Percentiles rank a stretch among this genome's conserved stretches.
phyloP scores from a whole-genome alignment of 2,888 invertebrate genomes.

The Caenorhabditis sp. region DNA sequence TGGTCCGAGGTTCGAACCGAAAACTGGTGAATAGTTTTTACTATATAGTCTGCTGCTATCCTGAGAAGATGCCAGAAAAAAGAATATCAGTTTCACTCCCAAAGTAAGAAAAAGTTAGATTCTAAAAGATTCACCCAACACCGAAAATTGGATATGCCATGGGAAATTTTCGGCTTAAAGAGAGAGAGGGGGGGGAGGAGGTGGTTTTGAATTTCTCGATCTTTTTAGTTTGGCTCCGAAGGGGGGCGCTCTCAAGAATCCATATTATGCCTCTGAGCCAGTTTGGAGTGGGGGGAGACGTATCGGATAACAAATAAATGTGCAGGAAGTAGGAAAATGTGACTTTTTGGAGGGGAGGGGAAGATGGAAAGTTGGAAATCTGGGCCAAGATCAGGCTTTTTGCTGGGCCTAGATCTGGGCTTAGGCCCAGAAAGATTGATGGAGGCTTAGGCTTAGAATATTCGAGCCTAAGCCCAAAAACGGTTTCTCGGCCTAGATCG shows the following conservation, averaged over 20 bases:
- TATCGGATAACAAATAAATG: slow-evolving; percentile 24
- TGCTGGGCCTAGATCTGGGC: too few relatives aligned
- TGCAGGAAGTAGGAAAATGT: slow-evolving; percentile 1
- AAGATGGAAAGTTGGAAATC: background rate
- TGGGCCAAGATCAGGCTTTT: too few relatives aligned
- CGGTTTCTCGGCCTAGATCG: too few relatives aligned
- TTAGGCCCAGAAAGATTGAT: too few relatives aligned
- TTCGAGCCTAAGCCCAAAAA: too few relatives aligned
- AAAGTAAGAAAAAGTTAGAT: slow-evolving; percentile 15
- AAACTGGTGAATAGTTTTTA: background rate
- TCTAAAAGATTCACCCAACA: background rate
- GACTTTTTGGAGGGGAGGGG: slow-evolving; percentile 3
- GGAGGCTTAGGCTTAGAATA: too few relatives aligned
- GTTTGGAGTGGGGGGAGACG: background rate
- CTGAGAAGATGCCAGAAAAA: background rate
- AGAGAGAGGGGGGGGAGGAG: slow-evolving; percentile 2
- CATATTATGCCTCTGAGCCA: slow-evolving; percentile 8
- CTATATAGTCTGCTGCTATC: slow-evolving; percentile 21
- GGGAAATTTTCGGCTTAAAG: slow-evolving; percentile 9
- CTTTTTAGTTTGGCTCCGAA: slow-evolving; percentile 12
- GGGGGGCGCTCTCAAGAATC: slow-evolving; percentile 30
- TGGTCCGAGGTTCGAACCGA: background rate
- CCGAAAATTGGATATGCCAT: slow-evolving; percentile 22
- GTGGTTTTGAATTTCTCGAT: slow-evolving; percentile 41
- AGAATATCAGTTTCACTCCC: slow-evolving; percentile 4